Base-by-base conservation (phyloP, 2,113 vertebrate genomes). In the Gavialis gangeticus region DNA sequence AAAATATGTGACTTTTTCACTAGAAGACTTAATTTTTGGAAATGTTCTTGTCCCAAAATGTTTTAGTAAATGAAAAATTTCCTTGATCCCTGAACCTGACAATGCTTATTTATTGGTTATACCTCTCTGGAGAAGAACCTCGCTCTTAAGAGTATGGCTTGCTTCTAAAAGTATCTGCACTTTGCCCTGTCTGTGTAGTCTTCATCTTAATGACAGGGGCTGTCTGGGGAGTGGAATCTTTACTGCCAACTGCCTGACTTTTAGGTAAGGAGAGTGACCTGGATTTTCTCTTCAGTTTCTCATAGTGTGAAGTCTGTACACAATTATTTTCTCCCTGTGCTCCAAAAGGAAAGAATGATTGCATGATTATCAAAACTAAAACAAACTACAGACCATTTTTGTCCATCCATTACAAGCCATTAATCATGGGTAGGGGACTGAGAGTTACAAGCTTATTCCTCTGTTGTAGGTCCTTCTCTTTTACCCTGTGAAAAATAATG, bases 91-190 rank as follows among this genome's bases (percentile, higher is more conserved):
- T 82, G 16, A 34, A 69, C 78, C 37, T 34, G 14, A 78, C 79
- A 30, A 34, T n/a, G 28, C 75, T n/a, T 64, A 91, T 96, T 96
- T 96, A 85, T 92, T 94, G 84, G 59, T 59, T 93, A 78, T 58
- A 79, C 77, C 75, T 88, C 93, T 92, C 81, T 59, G 21, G 82
- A 95, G 91, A 96, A 95, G 91, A 18, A 55, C 84, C 81, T 63
- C 30, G 8, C 76, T 92, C 91, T 79, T 19, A 96, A 97, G 94
- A 21, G 75, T 83, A 79, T 4, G 4, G 62, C 90, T 94, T 93
- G 96, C 64, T 94, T 95, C 94, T 84, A 86, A 95, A 95, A 96
- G 81, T 80, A 85, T 62, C 37, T 21, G 37, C 67, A 88, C 75
- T 96, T 97, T 96, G 92, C 93, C 91, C 90, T 95, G 34, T 84